phyloP scores from a whole-genome alignment of 1,140 invertebrate genomes.

The Schmidtea mediterranea region DNA sequence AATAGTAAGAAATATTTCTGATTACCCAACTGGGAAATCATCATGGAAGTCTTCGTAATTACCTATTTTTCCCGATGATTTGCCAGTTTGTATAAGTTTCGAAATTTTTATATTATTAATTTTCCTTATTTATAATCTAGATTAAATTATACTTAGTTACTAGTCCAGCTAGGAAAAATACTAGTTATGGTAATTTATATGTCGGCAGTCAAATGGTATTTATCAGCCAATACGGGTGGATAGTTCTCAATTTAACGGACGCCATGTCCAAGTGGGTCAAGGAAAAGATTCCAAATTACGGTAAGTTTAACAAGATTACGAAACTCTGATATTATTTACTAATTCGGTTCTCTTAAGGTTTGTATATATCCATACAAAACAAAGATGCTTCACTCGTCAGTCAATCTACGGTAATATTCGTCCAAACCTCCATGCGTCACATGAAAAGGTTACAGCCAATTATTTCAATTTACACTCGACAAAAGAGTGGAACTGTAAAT shows the following conservation, averaged over 20 bases:
- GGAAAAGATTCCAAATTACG: conserved; percentile 16
- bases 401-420: conserved; percentile 1
- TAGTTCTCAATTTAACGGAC: conserved; percentile 31
- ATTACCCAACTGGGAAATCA: too few relatives aligned
- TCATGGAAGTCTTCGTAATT: too few relatives aligned
- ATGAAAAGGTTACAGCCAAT: conserved; percentile 2
- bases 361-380: neutral
- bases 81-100: too few relatives aligned
- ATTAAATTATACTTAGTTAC: conserved; percentile 34
- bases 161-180: conserved; percentile 19
- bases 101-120: too few relatives aligned
- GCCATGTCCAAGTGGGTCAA: conserved; percentile 28
- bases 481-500: too few relatives aligned
- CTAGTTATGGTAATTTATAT: conserved; percentile 24
- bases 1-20: too few relatives aligned
- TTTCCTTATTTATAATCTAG: conserved; percentile 13
- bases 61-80: too few relatives aligned
- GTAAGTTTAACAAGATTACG: conserved; percentile 13
- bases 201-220: conserved; percentile 31
- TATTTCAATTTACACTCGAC: too few relatives aligned
- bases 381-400: neutral
- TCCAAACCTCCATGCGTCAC: neutral
- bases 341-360: neutral
- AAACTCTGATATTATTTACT: neutral
- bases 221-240: conserved; percentile 32